Evolutionary conservation across 2,797 vertebrate species (phyloP), one percentile per base, ranked within the genome.

Genomic region (Jordanella pulchra): DNA sequence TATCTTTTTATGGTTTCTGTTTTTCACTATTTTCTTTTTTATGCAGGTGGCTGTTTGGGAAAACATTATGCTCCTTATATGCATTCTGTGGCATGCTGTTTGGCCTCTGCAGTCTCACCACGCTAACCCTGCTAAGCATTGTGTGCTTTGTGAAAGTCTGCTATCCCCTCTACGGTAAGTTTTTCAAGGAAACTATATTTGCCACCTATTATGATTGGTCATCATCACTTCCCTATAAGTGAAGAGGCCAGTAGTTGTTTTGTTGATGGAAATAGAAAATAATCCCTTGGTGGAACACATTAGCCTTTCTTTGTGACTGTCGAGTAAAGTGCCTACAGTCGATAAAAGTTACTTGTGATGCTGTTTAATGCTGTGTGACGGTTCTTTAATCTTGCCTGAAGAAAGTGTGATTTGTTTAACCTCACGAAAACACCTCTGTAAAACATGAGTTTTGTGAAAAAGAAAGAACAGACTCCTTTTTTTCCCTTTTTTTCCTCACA

Each of bases 141-240:
- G 95, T 96, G 84, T 95, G 95, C 84, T 96, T 94, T 81, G 89
- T 96, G 71, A 95, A 96, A 94, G 94, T 95, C n/a, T 95, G 95
- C 79, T 94, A 91, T 81, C 94, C 95, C 7, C 72, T 75, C 50
- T 95, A 95, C 1, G 95, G 95, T 95, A 92, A 94, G 91, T 79
- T 76, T 79, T 82, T 83, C 84, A 80, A 83, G 60, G 63, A 54
- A 7, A 55, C 54, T 61, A 3, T 78, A 78, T 71, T 60, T 69
- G 27, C 35, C 55, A 56, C 56, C 9, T 79, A 53, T 80, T 81
- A 80, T 63, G 44, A 79, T 82, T 28, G 45, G 79, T 0, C 82
- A 51, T 64, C 39, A 71, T 48, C 61, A 54, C 65, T 47, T 75
- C 70, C 55, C 73, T 74, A 69, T 85, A 72, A 77, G 74, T 21